A percentile compares a stretch with the other conserved stretches of the same genome.
These are phyloP conservation scores for Zosterops hypoxanthus DNA, from an alignment of 2,113 vertebrate genomes.

Conservation along the genomic window DNA sequence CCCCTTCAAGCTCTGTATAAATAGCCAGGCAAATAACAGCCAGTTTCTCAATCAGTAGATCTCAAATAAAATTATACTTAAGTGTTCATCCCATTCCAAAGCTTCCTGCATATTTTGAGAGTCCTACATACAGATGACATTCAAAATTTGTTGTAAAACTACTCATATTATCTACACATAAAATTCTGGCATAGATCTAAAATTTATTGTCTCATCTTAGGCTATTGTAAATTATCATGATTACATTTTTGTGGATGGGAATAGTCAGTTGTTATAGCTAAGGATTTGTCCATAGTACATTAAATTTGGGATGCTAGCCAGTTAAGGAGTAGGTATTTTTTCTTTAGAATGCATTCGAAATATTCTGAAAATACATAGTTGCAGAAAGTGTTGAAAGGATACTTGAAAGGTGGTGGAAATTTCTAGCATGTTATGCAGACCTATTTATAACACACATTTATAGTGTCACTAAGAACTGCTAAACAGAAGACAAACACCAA, in stretches of 20 bases:
- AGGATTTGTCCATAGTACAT: neutral
- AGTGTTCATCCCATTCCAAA: neutral
- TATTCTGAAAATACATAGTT: neutral
- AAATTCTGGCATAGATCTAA: neutral
- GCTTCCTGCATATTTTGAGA: neutral
- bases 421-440: neutral
- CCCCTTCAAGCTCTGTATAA: neutral
- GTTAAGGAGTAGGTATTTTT: neutral
- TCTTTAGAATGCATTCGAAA: neutral
- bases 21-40: neutral
- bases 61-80: constrained; percentile 7
- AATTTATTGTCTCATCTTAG: neutral
- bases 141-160: neutral
- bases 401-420: neutral
- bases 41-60: constrained; percentile 23
- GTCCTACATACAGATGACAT: neutral
- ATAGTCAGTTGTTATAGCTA: neutral
- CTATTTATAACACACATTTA: neutral
- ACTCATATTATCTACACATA: neutral
- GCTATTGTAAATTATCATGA: neutral
- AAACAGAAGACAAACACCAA: neutral
- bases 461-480: neutral
- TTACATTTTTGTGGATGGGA: neutral
- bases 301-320: neutral
- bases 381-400: neutral